phyloP scores from a whole-genome alignment of 2,888 invertebrate genomes.

The Cecidostiba fungosa region DNA sequence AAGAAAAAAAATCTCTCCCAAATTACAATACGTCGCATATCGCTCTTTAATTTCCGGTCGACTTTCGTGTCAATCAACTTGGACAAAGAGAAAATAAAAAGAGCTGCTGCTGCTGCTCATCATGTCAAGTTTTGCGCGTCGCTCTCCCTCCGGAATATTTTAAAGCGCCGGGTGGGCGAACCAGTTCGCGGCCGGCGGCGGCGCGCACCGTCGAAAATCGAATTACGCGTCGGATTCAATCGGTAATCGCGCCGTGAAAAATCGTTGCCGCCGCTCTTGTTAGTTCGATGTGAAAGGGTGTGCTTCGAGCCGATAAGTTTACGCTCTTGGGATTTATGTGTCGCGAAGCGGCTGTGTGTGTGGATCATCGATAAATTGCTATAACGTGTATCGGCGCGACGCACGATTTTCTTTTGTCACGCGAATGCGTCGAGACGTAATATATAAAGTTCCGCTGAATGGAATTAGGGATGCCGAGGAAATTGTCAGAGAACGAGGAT shows the following conservation, averaged over 20 bases:
- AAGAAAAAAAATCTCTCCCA: not conserved
- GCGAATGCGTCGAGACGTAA: not conserved
- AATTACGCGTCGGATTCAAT: slow-evolving; percentile 34
- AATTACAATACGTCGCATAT: slow-evolving; percentile 28
- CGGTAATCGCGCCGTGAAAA: slow-evolving; percentile 39
- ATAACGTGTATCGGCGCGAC: slow-evolving; percentile 30
- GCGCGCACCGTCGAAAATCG: slow-evolving; percentile 52
- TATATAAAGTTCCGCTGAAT: not conserved
- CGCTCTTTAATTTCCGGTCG: slow-evolving; percentile 53
- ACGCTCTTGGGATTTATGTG: slow-evolving; percentile 24
- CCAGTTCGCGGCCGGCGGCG: slow-evolving; percentile 64
- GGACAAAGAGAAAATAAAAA: slow-evolving; percentile 12
- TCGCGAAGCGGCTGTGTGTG: not conserved
- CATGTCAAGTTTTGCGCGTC: slow-evolving; percentile 19
- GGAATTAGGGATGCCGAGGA: not conserved
- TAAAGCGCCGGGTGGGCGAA: slow-evolving; percentile 65
- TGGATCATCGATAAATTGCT: slow-evolving; percentile 35
- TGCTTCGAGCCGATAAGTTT: slow-evolving; percentile 5
- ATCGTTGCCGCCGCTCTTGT: slow-evolving; percentile 31
- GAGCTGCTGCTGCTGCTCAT: slow-evolving; percentile 23
- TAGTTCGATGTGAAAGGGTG: not conserved
- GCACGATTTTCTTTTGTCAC: not conserved
- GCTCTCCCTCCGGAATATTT: slow-evolving; percentile 31
- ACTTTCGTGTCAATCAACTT: slow-evolving; percentile 51
- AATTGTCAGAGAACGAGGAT: not conserved